Conservation (phyloP, 2,888 invertebrate species). For the Rhamphomyia laevipes region DNA sequence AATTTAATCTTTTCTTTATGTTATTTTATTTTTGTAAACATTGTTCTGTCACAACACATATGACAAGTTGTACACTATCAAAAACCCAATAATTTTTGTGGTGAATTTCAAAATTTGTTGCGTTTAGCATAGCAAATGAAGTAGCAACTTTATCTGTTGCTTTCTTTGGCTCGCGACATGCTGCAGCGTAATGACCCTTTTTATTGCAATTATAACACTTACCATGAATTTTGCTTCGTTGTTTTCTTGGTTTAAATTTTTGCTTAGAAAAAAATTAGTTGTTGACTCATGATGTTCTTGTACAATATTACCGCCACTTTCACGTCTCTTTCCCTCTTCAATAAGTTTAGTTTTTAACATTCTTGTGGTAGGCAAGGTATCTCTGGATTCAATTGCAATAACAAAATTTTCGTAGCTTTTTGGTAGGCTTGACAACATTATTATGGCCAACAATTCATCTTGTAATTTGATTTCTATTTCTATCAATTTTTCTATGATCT, state of each 20-base stretch:
- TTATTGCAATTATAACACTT: constrained; percentile 4
- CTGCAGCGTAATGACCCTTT: constrained; percentile 1
- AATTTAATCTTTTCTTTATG: too few species aligned
- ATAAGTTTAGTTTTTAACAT: constrained; percentile 14
- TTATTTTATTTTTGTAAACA: too few species aligned
- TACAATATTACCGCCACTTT: constrained; percentile 5
- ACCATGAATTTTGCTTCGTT: background rate
- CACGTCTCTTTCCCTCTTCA: constrained; percentile 14
- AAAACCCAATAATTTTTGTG: background rate
- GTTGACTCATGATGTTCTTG: background rate
- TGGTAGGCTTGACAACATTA: constrained; percentile 27
- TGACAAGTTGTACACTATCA: background rate
- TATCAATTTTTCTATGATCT: constrained; percentile 25
- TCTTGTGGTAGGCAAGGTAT: constrained; percentile 16
- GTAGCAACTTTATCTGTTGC: background rate
- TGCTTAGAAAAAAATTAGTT: background rate
- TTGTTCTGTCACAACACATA: background rate
- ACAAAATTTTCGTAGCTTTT: constrained; percentile 25
- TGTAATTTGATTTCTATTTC: constrained; percentile 25
- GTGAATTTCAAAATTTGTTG: background rate
- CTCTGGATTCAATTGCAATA: constrained; percentile 27
- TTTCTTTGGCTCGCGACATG: background rate
- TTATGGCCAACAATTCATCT: constrained; percentile 23
- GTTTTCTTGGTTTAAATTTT: background rate
- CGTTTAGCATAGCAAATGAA: background rate